Percentiles rank a stretch among this genome's conserved stretches.
These are phyloP conservation scores for Neodiprion fabricii DNA, from an alignment of 1,140 invertebrate genomes.

Conservation along the genomic window DNA sequence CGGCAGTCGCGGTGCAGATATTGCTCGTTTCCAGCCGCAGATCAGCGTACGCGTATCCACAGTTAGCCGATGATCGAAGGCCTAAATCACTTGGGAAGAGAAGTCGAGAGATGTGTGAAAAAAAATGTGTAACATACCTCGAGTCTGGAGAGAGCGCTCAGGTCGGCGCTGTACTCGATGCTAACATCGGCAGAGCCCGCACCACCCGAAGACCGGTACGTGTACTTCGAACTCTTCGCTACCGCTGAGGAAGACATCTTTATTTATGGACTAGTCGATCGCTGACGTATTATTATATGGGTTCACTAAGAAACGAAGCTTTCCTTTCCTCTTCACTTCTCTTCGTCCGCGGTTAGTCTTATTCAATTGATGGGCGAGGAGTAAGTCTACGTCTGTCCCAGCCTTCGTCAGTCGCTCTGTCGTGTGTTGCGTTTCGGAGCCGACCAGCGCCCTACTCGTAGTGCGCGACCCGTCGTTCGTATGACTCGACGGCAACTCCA, in stretches of 20 bases:
- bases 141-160: slow-evolving; percentile 89
- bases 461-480: slow-evolving; percentile 61
- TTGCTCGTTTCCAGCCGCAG: not conserved
- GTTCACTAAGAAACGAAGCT: slow-evolving; percentile 2
- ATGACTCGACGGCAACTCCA: slow-evolving; percentile 54
- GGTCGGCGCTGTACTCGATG: slow-evolving; percentile 92
- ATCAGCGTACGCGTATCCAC: slow-evolving; percentile 15
- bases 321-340: not conserved
- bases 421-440: slow-evolving; percentile 54
- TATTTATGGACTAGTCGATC: slow-evolving; percentile 1
- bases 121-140: slow-evolving; percentile 73
- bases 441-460: slow-evolving; percentile 62
- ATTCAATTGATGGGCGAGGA: not conserved
- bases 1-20: too few species aligned
- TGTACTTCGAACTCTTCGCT: slow-evolving; percentile 87
- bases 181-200: slow-evolving; percentile 84
- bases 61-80: not conserved
- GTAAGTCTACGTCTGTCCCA: slow-evolving; percentile 2
- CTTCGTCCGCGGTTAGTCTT: slow-evolving; percentile 9
- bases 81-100: slow-evolving; percentile 8
- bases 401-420: slow-evolving; percentile 20
- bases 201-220: slow-evolving; percentile 82
- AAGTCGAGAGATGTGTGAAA: slow-evolving; percentile 8
- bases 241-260: slow-evolving; percentile 73
- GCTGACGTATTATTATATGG: not conserved